These are phyloP conservation scores for Acanthaster planci DNA, from an alignment of 35 echinoderm and acorn worm species.

Conservation along the genomic window DNA sequence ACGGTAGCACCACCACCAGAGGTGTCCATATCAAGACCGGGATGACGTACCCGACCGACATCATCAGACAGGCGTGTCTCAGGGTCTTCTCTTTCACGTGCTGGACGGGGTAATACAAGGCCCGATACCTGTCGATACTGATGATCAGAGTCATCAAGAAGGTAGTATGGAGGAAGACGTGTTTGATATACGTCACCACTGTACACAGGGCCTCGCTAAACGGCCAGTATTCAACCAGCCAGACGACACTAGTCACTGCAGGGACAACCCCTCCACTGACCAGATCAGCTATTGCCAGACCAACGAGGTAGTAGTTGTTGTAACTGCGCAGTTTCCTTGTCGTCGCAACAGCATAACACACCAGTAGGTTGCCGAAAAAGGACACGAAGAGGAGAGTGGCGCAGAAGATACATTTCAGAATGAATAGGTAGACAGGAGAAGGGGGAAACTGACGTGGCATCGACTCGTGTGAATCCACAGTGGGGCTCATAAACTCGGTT, in stretches of 20 bases:
- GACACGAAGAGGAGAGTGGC: conserved; percentile 26
- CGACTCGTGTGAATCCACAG: no score
- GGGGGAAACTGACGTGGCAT: no score
- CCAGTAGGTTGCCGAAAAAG: conserved; percentile 42
- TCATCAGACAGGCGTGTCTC: conserved; percentile 23
- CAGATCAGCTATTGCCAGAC: conserved; percentile 49
- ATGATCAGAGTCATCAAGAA: conserved; percentile 38
- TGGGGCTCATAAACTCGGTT: no score
- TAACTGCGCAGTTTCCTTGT: conserved; percentile 48
- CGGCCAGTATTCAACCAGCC: conserved; percentile 47
- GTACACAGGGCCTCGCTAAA: conserved; percentile 27
- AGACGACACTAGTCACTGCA: background rate
- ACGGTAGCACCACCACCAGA: background rate
- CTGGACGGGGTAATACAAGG: conserved; percentile 25
- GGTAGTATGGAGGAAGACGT: conserved; percentile 26
- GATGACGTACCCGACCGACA: background rate
- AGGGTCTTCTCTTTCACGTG: conserved; percentile 30
- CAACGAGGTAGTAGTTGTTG: conserved; percentile 45
- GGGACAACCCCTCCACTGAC: conserved; percentile 30
- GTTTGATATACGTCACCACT: conserved; percentile 11
- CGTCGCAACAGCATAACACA: conserved; percentile 22
- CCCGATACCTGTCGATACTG: conserved; percentile 47
- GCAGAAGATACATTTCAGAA: background rate
- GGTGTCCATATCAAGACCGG: conserved; percentile 14
- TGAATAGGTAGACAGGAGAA: background rate